Evolutionary conservation across 1,140 invertebrate species (phyloP).

Genomic region (Epicauta chinensis): DNA sequence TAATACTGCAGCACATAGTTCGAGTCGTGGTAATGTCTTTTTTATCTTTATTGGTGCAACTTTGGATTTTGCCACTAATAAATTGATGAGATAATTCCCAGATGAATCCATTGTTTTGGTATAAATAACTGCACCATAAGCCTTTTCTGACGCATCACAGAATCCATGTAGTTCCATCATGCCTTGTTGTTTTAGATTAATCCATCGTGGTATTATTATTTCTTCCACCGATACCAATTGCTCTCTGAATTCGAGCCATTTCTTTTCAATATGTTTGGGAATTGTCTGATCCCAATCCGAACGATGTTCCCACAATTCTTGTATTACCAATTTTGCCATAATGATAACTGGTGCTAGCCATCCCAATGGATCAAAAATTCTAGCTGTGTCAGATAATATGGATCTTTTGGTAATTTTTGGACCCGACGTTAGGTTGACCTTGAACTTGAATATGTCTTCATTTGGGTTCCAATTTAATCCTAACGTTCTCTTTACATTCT

Average conservation of each 20-base stretch:
- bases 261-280: constrained; percentile 20
- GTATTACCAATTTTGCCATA: constrained; percentile 1
- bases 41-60: constrained; percentile 33
- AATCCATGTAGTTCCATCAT: constrained; percentile 30
- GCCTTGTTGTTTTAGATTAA: neutral
- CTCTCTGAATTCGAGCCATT: constrained; percentile 14
- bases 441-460: neutral
- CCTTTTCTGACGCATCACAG: too few species aligned
- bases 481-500: neutral
- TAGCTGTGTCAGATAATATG: neutral
- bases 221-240: constrained; percentile 9
- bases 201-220: constrained; percentile 8
- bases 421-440: neutral
- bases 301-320: constrained; percentile 3
- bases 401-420: neutral
- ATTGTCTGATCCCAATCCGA: constrained; percentile 2
- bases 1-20: constrained; percentile 26
- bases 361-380: constrained; percentile 5
- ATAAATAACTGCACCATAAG: too few species aligned
- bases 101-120: too few species aligned
- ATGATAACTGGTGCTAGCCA: constrained; percentile 2
- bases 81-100: too few species aligned
- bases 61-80: constrained; percentile 31
- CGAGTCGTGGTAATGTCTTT: constrained; percentile 29
- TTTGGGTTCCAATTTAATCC: neutral